Evolutionary conservation across 2,797 vertebrate species (phyloP), one percentile per base, ranked within the genome.

Genomic region (Enteromius trimaculatus): DNA sequence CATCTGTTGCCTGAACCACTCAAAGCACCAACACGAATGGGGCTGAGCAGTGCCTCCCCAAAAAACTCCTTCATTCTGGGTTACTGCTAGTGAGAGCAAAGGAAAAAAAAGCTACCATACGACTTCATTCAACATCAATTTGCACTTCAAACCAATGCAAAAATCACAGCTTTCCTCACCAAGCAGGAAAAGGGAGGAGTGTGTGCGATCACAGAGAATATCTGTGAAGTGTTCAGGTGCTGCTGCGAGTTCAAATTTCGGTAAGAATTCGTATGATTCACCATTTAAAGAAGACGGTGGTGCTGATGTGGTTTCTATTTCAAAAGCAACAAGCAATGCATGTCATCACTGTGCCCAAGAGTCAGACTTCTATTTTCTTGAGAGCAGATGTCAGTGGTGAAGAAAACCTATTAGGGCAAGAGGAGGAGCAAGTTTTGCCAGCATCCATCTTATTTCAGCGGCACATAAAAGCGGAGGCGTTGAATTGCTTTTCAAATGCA

Each of bases 401-500:
- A 93, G 92, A 92, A 93, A 94, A 88, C 88, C 90, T 93, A 91
- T 91, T 92, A 89, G 87, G 85, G 75, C 85, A 83, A 88, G 90
- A 90, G 92, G 88, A 92, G 91, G 76, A 77, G 79, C 71, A 89
- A 92, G 92, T 92, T 94, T 91, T 88, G 89, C 89, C 88, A 84
- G 83, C 88, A 93, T 90, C 90, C 94, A 92, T 92, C 86, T 93
- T 91, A 91, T 88, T 92, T 91, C 87, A 93, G 93, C 89, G 88
- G 88, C 90, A 92, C 86, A 74, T 86, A 92, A 93, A 93, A 93
- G 87, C 90, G 85, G 88, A 91, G 90, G 87, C 84, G 88, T 80
- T 90, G 93, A 92, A 91, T 94, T 93, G 93, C 88, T 88, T 94
- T 94, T 93, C 90, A 90, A 91, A 92, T 92, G 89, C 86, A 91